Evolutionary conservation across 2,888 invertebrate genomes (phyloP), one percentile per base, ranked within the genome.

Genomic region (Cephus runcator): DNA sequence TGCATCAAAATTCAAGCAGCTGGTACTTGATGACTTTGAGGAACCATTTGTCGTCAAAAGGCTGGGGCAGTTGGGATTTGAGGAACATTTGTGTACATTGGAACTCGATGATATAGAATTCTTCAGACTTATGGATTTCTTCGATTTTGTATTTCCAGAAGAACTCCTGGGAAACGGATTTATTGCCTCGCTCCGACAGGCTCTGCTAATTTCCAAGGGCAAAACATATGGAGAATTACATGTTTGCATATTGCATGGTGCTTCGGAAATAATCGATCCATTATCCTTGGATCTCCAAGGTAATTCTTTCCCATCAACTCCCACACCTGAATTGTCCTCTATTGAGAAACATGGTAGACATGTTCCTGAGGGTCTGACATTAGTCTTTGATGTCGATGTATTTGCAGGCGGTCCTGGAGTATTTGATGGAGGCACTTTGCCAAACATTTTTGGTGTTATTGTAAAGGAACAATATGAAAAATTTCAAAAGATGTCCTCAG

Each of bases 351-450:
- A 90, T 33, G 89, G 87, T 76, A 89, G 79, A 79, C 90, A 90
- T 34, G 89, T 82, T 36, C 85, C 83, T 1, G 82, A 79, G 12
- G 81, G 31, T 69, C 73, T 82, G 31, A 69, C 68, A 30, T 75
- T 79, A 73, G 71, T 76, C 77, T 82, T 84, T 4, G 78, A 74
- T 35, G 73, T 34, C 33, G 80, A 76, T 33, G 81, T 34, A 69
- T 33, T 76, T 69, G 77, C 77, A 11, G 88, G 85, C 56, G 89
- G 89, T 56, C 88, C 89, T 40, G 89, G 87, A 56, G 86, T 85
- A 79, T 88, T 89, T 34, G 89, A 85, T 69, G 88, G 81, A 73
- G 90, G 88, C 79, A 89, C 86, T 81, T 90, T 90, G 79, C 90
- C 90, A 80, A 90, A 89, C 90, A 90, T 90, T 75, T 68, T 79